These are phyloP conservation scores for Leptarthrus brevirostris DNA, from an alignment of 2,888 invertebrate genomes.

Conservation along the genomic window DNA sequence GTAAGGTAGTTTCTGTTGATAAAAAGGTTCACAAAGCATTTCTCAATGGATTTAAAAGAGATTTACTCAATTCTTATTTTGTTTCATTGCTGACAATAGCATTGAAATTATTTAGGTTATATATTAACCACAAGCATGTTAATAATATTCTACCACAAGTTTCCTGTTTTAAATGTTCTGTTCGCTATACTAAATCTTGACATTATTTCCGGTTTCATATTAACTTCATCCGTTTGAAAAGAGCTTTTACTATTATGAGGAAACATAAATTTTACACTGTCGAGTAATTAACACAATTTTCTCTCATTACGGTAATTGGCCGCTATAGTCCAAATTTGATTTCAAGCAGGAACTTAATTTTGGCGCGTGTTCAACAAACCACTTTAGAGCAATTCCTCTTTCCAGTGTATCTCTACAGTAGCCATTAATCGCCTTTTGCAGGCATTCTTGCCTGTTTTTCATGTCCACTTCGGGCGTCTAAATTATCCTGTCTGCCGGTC, in stretches of 20 bases:
- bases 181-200: too few relatives aligned
- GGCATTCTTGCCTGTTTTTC: slow-evolving; percentile 19
- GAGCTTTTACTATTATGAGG: slow-evolving; percentile 17
- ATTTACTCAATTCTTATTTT: too few relatives aligned
- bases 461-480: slow-evolving; percentile 14
- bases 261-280: slow-evolving; percentile 15
- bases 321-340: slow-evolving; percentile 40
- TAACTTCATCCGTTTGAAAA: too few relatives aligned
- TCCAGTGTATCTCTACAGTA: background rate
- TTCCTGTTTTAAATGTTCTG: too few relatives aligned
- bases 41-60: too few relatives aligned
- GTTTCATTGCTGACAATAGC: too few relatives aligned
- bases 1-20: too few relatives aligned
- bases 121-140: too few relatives aligned
- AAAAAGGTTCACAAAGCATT: too few relatives aligned
- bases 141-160: too few relatives aligned
- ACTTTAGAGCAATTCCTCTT: slow-evolving; percentile 37
- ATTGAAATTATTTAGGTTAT: too few relatives aligned
- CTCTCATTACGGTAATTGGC: slow-evolving; percentile 49
- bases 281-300: slow-evolving; percentile 50
- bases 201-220: too few relatives aligned
- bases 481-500: slow-evolving; percentile 17
- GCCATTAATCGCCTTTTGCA: slow-evolving; percentile 15
- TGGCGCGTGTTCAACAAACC: slow-evolving; percentile 43
- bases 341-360: slow-evolving; percentile 40